Evolutionary conservation across 2,888 invertebrate genomes (phyloP).

Genomic region (Trichogramma evanescens): DNA sequence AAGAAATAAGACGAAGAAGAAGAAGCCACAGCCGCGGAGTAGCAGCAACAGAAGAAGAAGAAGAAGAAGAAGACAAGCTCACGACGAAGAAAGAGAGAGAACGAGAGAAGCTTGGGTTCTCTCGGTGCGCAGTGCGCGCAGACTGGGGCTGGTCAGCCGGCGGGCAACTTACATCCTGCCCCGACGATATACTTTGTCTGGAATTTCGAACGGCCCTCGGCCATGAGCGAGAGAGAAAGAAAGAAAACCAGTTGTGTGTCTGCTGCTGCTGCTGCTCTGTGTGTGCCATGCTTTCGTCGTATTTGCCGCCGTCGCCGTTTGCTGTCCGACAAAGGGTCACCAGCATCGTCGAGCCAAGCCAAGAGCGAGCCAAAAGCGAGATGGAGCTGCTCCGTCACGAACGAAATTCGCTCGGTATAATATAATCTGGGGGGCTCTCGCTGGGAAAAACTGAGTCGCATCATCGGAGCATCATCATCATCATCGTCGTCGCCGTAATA

Average conservation of each 20-base stretch:
- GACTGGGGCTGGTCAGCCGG: conserved; percentile 8
- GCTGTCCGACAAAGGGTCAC: conserved; percentile 27
- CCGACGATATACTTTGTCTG: conserved; percentile 29
- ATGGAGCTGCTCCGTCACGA: no score
- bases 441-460: no score
- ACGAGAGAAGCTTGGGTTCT: conserved; percentile 5
- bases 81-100: conserved; percentile 1
- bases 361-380: conserved; percentile 14
- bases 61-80: conserved; percentile 7
- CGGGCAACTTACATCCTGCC: conserved; percentile 32
- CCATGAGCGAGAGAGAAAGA: conserved; percentile 7
- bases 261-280: not conserved
- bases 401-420: no score
- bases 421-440: no score
- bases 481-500: no score
- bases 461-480: no score
- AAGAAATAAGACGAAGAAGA: not conserved
- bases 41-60: not conserved
- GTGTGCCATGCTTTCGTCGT: conserved; percentile 9
- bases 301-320: conserved; percentile 17
- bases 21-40: not conserved
- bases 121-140: not conserved
- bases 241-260: conserved; percentile 27
- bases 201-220: conserved; percentile 33
- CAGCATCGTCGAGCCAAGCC: conserved; percentile 21